phyloP scores from a whole-genome alignment of 2,888 invertebrate species.

The Tiliacea aurago region DNA sequence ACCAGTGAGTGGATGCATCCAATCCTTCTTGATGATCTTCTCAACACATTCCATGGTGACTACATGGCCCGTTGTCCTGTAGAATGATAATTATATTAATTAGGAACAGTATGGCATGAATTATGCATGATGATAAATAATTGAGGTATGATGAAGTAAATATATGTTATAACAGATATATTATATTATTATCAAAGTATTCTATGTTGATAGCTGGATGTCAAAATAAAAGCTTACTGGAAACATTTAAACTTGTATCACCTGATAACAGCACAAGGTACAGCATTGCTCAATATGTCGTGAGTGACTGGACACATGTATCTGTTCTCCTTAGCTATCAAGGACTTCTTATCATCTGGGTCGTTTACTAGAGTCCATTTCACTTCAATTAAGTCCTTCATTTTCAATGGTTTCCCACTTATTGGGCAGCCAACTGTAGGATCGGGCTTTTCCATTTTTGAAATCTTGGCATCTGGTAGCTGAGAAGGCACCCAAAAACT shows the following conservation, averaged over 20 bases:
- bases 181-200: too few relatives aligned
- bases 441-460: slow-evolving; percentile 89
- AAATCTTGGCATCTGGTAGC: slow-evolving; percentile 95
- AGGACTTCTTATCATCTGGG: slow-evolving; percentile 95
- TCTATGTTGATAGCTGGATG: neutral
- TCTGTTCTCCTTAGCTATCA: slow-evolving; percentile 97
- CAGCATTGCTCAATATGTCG: slow-evolving; percentile 98
- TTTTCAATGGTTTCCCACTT: slow-evolving; percentile 94
- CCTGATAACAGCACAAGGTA: slow-evolving; percentile 97
- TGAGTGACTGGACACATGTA: slow-evolving; percentile 99
- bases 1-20: slow-evolving; percentile 98
- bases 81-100: slow-evolving; percentile 44
- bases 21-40: slow-evolving; percentile 98
- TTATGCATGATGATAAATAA: neutral
- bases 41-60: slow-evolving; percentile 99
- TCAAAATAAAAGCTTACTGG: neutral
- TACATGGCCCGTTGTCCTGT: slow-evolving; percentile 95
- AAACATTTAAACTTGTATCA: slow-evolving; percentile 47
- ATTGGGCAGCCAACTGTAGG: slow-evolving; percentile 85
- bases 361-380: slow-evolving; percentile 98
- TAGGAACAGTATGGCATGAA: rapidly evolving
- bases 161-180: too few relatives aligned
- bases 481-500: slow-evolving; percentile 99
- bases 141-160: neutral
- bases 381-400: slow-evolving; percentile 97